These are phyloP conservation scores for Pterophyllum scalare DNA, from an alignment of 2,113 vertebrate genomes.

Conservation along the genomic window DNA sequence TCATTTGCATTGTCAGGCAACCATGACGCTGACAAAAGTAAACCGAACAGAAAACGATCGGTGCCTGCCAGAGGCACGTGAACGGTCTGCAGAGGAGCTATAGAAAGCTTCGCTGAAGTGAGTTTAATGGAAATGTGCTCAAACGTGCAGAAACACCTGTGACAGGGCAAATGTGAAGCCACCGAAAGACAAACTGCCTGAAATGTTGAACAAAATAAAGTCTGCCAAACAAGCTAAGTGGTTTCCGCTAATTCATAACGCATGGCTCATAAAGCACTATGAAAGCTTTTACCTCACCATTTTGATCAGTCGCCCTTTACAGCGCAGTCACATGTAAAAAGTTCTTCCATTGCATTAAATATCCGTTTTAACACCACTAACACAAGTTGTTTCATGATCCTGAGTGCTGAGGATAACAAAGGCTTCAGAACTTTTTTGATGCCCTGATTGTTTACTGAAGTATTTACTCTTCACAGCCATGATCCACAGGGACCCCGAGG, in stretches of 20 bases:
- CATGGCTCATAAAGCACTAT: slow-evolving; percentile 19
- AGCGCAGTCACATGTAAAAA: not conserved
- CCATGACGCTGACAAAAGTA: not conserved
- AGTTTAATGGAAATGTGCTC: not conserved
- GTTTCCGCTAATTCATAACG: slow-evolving; percentile 34
- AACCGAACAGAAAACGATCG: not conserved
- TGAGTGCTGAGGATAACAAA: too few relatives aligned
- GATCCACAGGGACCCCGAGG: too few relatives aligned
- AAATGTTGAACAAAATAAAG: not conserved
- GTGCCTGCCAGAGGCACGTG: not conserved
- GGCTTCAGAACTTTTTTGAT: too few relatives aligned
- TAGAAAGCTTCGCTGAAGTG: not conserved
- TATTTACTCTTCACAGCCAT: too few relatives aligned
- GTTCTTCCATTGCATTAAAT: not conserved
- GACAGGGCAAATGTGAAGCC: not conserved
- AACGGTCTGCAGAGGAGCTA: not conserved
- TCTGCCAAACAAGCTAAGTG: not conserved
- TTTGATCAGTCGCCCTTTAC: not conserved
- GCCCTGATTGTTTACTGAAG: too few relatives aligned
- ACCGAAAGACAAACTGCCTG: not conserved
- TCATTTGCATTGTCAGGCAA: not conserved
- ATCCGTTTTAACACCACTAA: not conserved
- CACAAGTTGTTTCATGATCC: not conserved
- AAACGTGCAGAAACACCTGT: not conserved
- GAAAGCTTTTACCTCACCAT: slow-evolving; percentile 24